Base-by-base conservation (phyloP, 2,888 invertebrate genomes). In the Tetragonisca angustula region DNA sequence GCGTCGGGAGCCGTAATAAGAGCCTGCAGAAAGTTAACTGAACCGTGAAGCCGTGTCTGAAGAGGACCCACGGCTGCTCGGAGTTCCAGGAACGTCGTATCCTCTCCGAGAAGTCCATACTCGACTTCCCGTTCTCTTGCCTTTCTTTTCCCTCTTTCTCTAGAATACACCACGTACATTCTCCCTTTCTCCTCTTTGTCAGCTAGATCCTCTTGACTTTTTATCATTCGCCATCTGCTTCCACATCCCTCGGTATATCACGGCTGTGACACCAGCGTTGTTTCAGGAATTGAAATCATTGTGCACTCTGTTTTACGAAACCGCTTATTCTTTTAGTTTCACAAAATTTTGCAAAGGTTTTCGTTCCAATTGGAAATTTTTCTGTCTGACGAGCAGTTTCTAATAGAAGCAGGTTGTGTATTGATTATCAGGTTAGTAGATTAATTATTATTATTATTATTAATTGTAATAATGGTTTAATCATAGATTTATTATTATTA, bases 11-110 rank as follows among this genome's bases (percentile, higher is more conserved):
- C 84, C 85, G 89, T 91, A 91, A 91, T 90, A 91, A 91, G 91
- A 91, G 89, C 84, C 88, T 90, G 91, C 91, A 88, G 91, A 91
- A 91, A 92, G 91, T 92, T 91, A 92, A 91, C 90, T 91, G 92
- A 92, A 92, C 89, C 91, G 85, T 91, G 91, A 92, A 92, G 89
- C 82, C 85, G 86, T 85, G 84, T 74, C 86, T 81, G 86, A 86
- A 79, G 84, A 87, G 88, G 85, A 76, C 1, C 88, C 85, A 81
- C 77, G 81, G 43, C 81, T 68, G 87, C 76, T 83, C 80, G 85
- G 89, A 86, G 88, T 90, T 91, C 91, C 91, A 87, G 86, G 91
- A 92, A 91, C 90, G 82, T 81, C 85, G 85, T 79, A 84, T 89
- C 89, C 88, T 87, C 91, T 89, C 86, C 74, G 76, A 87, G 89